phyloP scores from a whole-genome alignment of 2,113 vertebrate species.

The Lophius piscatorius region DNA sequence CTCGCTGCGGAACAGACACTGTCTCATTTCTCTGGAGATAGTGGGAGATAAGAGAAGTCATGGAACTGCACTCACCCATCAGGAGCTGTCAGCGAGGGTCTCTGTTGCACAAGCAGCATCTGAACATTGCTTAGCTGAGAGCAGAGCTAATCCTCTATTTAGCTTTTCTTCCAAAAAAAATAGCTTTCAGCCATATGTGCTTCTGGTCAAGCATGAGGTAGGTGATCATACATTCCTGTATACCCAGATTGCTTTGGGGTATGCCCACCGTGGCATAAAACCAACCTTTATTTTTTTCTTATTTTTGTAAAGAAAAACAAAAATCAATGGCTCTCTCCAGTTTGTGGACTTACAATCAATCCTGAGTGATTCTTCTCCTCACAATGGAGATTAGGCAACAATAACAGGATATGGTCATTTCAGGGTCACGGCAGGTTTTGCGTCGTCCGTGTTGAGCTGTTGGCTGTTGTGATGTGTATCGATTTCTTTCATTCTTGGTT shows the following conservation, averaged over 20 bases:
- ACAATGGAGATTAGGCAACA: constrained; percentile 62
- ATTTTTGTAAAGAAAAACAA: constrained; percentile 32
- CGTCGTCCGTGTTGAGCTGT: constrained; percentile 47
- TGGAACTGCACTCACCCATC: constrained; percentile 44
- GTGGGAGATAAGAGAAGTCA: constrained; percentile 51
- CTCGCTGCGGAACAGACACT: no score
- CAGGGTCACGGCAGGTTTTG: constrained; percentile 61
- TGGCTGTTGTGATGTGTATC: constrained; percentile 51
- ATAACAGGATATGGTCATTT: constrained; percentile 62
- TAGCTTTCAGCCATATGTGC: no score
- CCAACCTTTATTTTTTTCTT: constrained; percentile 39
- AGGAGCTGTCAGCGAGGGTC: constrained; percentile 45
- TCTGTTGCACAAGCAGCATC: no score
- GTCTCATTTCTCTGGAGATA: constrained; percentile 52
- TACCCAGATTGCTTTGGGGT: constrained; percentile 33
- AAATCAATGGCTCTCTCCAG: constrained; percentile 65
- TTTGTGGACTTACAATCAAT: constrained; percentile 57
- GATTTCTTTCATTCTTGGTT: constrained; percentile 53
- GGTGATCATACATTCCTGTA: constrained; percentile 25
- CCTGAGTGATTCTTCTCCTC: constrained; percentile 37
- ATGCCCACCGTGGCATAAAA: constrained; percentile 7
- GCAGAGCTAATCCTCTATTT: no score
- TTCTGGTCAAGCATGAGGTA: constrained; percentile 3
- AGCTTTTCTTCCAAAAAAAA: no score
- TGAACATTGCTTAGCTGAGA: no score